A percentile compares a stretch with the other conserved stretches of the same genome.
These are phyloP conservation scores for Fragum fragum DNA, from an alignment of 2,888 invertebrate genomes.

Conservation along the genomic window DNA sequence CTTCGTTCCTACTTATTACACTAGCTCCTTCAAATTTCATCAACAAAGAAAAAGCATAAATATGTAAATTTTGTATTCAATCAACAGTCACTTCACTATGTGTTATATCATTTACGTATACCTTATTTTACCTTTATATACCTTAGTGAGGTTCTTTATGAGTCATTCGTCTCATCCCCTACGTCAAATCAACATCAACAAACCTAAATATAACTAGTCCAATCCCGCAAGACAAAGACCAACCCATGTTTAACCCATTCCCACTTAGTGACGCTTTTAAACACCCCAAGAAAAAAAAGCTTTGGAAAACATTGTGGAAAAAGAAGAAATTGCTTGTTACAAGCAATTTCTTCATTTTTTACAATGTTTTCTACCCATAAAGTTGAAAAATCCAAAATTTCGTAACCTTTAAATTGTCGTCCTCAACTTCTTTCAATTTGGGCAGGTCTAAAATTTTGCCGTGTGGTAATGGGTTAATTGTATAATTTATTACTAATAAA, in stretches of 20 bases:
- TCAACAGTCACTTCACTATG: background rate
- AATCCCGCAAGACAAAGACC: background rate
- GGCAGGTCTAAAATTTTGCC: too few species aligned
- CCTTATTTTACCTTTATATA: background rate
- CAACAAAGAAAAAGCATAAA: background rate
- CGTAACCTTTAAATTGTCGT: too few species aligned
- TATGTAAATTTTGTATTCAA: background rate
- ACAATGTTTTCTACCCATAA: too few species aligned
- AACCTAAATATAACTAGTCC: background rate
- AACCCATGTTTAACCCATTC: background rate
- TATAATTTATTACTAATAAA: too few species aligned
- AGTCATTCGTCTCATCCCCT: background rate
- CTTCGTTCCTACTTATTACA: background rate
- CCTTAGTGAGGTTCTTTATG: background rate
- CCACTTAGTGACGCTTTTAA: too few species aligned
- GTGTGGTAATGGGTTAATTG: too few species aligned
- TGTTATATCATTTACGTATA: background rate
- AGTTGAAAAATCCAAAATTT: too few species aligned
- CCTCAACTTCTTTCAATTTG: too few species aligned
- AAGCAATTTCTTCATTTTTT: too few species aligned
- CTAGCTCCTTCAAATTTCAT: background rate
- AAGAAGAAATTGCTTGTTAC: too few species aligned
- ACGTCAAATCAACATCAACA: background rate
- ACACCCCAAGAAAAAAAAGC: too few species aligned
- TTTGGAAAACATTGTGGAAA: too few species aligned